These are phyloP conservation scores for Trichogramma dendrolimi DNA, from an alignment of 2,888 invertebrate species.

Conservation along the genomic window DNA sequence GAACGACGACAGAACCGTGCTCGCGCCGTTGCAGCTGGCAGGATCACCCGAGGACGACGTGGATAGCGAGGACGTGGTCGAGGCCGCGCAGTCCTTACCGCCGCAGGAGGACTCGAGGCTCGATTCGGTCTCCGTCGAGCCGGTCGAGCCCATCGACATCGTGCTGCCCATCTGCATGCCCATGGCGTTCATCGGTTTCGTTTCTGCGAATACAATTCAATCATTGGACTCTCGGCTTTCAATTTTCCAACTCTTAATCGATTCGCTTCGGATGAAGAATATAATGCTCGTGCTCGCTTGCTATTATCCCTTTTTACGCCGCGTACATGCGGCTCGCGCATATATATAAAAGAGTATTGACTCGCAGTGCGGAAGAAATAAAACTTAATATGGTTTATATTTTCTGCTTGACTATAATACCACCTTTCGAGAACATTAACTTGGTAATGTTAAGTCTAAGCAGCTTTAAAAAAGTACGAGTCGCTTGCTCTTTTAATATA, in stretches of 20 bases:
- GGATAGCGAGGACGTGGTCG: constrained; percentile 46
- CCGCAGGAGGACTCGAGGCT: constrained; percentile 48
- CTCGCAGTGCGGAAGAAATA: neutral
- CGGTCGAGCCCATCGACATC: constrained; percentile 50
- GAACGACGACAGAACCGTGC: constrained; percentile 30
- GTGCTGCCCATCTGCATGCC: constrained; percentile 51
- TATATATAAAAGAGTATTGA: neutral
- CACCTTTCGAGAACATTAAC: too few species aligned
- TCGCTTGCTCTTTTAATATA: too few species aligned
- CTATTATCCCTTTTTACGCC: neutral
- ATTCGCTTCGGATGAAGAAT: neutral
- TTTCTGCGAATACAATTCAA: constrained; percentile 31
- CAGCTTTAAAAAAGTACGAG: too few species aligned
- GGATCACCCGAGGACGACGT: constrained; percentile 50
- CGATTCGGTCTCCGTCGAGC: constrained; percentile 50
- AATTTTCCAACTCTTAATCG: neutral
- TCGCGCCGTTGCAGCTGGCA: constrained; percentile 47
- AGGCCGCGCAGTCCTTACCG: constrained; percentile 47
- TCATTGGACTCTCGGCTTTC: neutral
- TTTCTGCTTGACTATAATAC: too few species aligned
- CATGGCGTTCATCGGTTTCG: constrained; percentile 49
- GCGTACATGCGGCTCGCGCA: too few species aligned
- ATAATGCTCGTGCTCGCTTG: neutral
- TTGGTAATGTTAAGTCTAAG: too few species aligned
- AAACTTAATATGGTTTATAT: neutral